These are phyloP conservation scores for Cephalotes varians DNA, from an alignment of 2,888 invertebrate species.

Conservation along the genomic window DNA sequence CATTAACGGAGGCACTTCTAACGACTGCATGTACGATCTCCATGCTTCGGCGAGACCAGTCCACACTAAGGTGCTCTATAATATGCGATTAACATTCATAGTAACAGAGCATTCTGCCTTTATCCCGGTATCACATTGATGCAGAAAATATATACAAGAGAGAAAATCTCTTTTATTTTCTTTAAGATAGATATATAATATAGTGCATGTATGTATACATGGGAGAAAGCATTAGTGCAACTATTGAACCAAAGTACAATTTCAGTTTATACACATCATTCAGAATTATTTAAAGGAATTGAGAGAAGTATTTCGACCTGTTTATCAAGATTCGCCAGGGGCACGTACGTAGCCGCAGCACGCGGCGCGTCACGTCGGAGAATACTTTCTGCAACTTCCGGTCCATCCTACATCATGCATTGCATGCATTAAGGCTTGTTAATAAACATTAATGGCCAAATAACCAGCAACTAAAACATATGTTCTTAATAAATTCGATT, in stretches of 20 bases:
- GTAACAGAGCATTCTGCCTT: slow-evolving; percentile 36
- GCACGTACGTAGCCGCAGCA: slow-evolving; percentile 85
- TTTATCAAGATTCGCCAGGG: slow-evolving; percentile 85
- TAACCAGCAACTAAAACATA: slow-evolving; percentile 77
- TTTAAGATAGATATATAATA: slow-evolving; percentile 70
- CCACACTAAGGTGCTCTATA: slow-evolving; percentile 83
- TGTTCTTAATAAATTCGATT: slow-evolving; percentile 75
- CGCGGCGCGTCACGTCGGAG: slow-evolving; percentile 84
- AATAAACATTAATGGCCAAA: slow-evolving; percentile 82
- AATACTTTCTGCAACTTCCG: slow-evolving; percentile 84
- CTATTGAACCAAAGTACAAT: slow-evolving; percentile 71
- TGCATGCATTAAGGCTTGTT: slow-evolving; percentile 85
- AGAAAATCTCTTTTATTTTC: slow-evolving; percentile 51
- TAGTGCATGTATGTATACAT: slow-evolving; percentile 76
- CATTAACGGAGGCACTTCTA: slow-evolving; percentile 83
- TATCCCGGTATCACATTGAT: slow-evolving; percentile 69
- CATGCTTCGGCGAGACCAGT: slow-evolving; percentile 84
- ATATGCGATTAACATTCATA: slow-evolving; percentile 60
- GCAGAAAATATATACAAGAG: slow-evolving; percentile 76
- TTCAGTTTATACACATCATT: slow-evolving; percentile 71
- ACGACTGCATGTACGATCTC: slow-evolving; percentile 80
- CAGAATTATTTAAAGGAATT: slow-evolving; percentile 78
- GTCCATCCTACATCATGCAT: slow-evolving; percentile 85
- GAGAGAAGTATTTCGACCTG: slow-evolving; percentile 85
- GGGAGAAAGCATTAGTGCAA: slow-evolving; percentile 75